Evolutionary conservation across 30 jellyfish, hydroid and myxozoan species (phyloP), one percentile per base, ranked within the genome.

Genomic region (Hydractinia echinata): DNA sequence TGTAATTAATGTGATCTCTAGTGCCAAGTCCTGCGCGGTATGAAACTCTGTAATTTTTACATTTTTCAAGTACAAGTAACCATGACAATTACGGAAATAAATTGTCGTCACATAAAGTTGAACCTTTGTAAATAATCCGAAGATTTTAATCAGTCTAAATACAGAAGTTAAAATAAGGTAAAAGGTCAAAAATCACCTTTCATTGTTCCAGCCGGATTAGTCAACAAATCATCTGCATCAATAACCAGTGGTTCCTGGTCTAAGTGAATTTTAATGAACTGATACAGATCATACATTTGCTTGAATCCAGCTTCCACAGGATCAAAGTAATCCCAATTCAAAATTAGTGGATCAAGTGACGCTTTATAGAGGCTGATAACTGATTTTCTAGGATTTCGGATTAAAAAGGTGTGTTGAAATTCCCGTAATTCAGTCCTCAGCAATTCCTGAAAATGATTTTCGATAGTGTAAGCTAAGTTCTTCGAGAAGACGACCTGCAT

Each of bases 181-280:
- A 30, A 30, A 30, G 44, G 2, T 2, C 44, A 30, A 30, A 30
- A 30, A 30, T 53, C 4, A 66, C 30, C 76, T 66, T 30, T 80
- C 96, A 91, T 86, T 53, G 76, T 86, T 11, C 83, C 86, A 49
- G 84, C 96, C 4, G 97, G 97, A 70, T 86, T 73, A 53, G 79
- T 91, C 82, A 85, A 77, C 51, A 91, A 58, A 72, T 91, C 97
- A 74, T 86, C 97, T 0, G 96, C 95, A 67, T 91, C 96, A 6
- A 91, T 88, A 72, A 91, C 87, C 55, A 91, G 79, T 5, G 97
- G 97, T 11, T 55, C 21, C 10, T 79, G 61, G 66, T 77, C 89
- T 14, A 69, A 58, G 52, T 67, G 53, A 53, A 80, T 71, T 51
- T 54, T 84, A 15, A 86, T 54, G 73, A 82, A 86, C 50, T 72